phyloP scores from a whole-genome alignment of 2,113 vertebrate species.

The Chauna torquata region DNA sequence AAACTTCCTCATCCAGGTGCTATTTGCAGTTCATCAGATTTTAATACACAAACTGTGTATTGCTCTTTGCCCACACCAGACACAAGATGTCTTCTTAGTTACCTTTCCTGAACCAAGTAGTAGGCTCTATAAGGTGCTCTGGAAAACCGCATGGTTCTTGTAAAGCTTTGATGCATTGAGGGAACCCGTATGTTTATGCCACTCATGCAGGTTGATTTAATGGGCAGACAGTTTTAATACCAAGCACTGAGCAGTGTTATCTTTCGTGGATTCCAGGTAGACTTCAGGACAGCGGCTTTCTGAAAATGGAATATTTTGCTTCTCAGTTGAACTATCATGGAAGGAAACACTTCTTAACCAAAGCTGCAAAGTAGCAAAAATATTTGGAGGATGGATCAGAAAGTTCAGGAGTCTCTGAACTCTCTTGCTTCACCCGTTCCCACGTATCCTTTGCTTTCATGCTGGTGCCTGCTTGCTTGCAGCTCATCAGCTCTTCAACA shows the following conservation, averaged over 20 bases:
- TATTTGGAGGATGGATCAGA: neutral
- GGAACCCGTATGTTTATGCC: rapidly evolving
- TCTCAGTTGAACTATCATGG: neutral
- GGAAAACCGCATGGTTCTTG: neutral
- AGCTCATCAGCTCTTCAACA: neutral
- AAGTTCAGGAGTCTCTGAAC: neutral
- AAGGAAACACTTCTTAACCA: neutral
- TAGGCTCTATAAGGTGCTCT: neutral
- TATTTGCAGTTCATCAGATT: neutral
- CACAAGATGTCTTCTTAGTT: neutral
- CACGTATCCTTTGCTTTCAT: neutral
- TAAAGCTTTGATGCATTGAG: neutral
- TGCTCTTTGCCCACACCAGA: neutral
- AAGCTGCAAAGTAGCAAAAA: neutral
- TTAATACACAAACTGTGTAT: neutral
- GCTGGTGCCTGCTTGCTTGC: neutral
- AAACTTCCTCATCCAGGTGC: neutral
- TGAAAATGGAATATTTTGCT: neutral
- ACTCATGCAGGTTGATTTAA: neutral
- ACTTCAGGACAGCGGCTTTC: neutral
- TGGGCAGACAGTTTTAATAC: neutral
- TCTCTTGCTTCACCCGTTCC: neutral
- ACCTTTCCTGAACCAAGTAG: neutral
- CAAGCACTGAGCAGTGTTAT: neutral
- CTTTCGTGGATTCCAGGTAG: neutral